Evolutionary conservation across 2,113 vertebrate species (phyloP).

Genomic region (Orthonyx spaldingii): DNA sequence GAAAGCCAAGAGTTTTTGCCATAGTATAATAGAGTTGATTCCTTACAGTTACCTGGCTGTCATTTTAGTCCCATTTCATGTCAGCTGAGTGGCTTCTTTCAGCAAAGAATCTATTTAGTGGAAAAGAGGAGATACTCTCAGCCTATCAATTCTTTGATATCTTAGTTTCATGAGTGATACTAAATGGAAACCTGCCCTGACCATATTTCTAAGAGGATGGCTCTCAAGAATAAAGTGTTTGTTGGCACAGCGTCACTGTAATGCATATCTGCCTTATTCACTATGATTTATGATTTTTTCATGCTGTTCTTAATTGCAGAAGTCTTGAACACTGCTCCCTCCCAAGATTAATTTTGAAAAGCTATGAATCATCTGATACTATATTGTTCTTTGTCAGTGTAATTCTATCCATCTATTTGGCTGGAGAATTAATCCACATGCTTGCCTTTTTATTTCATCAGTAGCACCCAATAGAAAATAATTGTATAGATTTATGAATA

Average conservation of each 20-base stretch:
- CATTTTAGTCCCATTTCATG: neutral
- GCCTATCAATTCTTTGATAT: neutral
- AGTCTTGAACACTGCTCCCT: neutral
- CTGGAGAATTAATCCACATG: neutral
- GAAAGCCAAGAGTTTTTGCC: neutral
- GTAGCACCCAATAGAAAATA: neutral
- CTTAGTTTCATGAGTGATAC: neutral
- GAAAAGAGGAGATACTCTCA: neutral
- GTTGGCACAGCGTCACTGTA: neutral
- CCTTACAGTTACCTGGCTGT: neutral
- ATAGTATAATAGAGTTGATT: neutral
- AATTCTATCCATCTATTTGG: neutral
- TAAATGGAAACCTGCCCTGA: neutral
- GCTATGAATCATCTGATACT: neutral
- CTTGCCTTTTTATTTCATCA: neutral
- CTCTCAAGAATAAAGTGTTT: neutral
- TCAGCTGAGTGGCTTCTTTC: neutral
- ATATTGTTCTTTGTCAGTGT: neutral
- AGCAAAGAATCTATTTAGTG: neutral
- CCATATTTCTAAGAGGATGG: neutral
- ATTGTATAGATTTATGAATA: neutral
- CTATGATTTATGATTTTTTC: neutral
- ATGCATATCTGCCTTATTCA: neutral
- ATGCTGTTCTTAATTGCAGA: neutral
- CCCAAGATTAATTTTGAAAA: neutral